Percentiles rank a stretch among this genome's conserved stretches.
phyloP scores from a whole-genome alignment of 2,888 invertebrate genomes.

The Stegophylla sp. region DNA sequence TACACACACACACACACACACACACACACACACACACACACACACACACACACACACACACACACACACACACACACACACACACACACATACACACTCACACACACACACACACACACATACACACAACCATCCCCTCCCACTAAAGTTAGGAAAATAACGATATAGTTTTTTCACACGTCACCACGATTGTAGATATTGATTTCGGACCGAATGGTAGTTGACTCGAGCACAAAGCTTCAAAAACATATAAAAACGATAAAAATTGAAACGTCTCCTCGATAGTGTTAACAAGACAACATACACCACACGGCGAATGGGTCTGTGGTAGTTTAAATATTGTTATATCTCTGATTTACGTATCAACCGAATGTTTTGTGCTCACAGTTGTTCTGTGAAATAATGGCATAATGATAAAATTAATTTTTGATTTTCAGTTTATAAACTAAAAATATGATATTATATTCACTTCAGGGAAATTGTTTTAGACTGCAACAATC shows the following conservation, averaged over 20 bases:
- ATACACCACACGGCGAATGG: not conserved
- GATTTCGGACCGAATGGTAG: not conserved
- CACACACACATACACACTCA: no score
- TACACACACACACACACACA: no score
- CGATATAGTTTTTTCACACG: conserved; percentile 3
- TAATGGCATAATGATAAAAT: no score
- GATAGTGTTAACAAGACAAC: not conserved
- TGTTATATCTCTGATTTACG: not conserved
- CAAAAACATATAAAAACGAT: conserved; percentile 24
- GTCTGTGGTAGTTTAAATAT: not conserved
- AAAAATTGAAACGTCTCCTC: not conserved
- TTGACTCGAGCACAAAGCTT: not conserved
- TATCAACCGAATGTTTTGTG: not conserved
- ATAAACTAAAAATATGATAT: no score
- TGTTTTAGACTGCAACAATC: no score
- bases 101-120: no score
- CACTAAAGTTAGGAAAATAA: not conserved
- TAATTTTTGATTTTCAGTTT: no score
- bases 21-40: no score
- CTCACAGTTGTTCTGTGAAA: not conserved
- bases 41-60: no score
- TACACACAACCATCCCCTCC: no score
- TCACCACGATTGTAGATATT: conserved; percentile 21
- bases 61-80: no score
- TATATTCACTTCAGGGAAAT: no score